Evolutionary conservation across 1,140 invertebrate genomes (phyloP).

Genomic region (Matsumurasca onukii): DNA sequence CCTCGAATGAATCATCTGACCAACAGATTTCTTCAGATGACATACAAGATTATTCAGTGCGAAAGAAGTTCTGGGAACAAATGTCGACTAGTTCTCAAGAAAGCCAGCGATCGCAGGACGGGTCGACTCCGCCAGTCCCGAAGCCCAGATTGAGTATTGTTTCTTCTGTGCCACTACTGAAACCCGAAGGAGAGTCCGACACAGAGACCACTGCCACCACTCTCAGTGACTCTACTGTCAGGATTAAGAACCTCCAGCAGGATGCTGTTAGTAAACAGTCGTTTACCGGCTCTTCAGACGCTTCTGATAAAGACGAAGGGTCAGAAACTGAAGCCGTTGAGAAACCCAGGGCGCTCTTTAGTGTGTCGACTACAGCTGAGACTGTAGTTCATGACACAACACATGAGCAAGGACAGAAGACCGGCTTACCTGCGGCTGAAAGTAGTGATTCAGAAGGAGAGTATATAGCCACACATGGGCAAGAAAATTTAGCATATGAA

Average conservation of each 20-base stretch:
- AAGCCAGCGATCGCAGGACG: constrained; percentile 37
- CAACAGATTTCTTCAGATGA: constrained; percentile 28
- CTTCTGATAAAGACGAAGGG: constrained; percentile 40
- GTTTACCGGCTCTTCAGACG: constrained; percentile 38
- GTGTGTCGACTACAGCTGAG: constrained; percentile 40
- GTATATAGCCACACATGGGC: constrained; percentile 42
- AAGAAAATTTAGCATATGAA: constrained; percentile 49
- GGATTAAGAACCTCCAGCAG: constrained; percentile 30
- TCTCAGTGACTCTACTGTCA: constrained; percentile 38
- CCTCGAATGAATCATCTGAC: constrained; percentile 19
- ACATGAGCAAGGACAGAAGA: constrained; percentile 17
- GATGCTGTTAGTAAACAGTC: constrained; percentile 33
- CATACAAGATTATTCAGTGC: constrained; percentile 42
- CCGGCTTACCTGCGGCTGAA: constrained; percentile 22
- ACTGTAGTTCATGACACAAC: constrained; percentile 39
- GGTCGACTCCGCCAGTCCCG: constrained; percentile 45
- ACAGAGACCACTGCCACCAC: constrained; percentile 37
- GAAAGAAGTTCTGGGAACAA: constrained; percentile 55
- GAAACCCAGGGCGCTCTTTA: constrained; percentile 17
- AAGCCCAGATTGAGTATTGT: constrained; percentile 47
- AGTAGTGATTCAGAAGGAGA: constrained; percentile 46
- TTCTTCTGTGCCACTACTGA: constrained; percentile 33
- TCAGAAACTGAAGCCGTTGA: constrained; percentile 39
- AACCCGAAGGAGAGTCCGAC: constrained; percentile 37
- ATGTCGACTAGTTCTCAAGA: constrained; percentile 35